These are phyloP conservation scores for Hippoglossus hippoglossus DNA, from an alignment of 2,797 vertebrate genomes.

Conservation along the genomic window DNA sequence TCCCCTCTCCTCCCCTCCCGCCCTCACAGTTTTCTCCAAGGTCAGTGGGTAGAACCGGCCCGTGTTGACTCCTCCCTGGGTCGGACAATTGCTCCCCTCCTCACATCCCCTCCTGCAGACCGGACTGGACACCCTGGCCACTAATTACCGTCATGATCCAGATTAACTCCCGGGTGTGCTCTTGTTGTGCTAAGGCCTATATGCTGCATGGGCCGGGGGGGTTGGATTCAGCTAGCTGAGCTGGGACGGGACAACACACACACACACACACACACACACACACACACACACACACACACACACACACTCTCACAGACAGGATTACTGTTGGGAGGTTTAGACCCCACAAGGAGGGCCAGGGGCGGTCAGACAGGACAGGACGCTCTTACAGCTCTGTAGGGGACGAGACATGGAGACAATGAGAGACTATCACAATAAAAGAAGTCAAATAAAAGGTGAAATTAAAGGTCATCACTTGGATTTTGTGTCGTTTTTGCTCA, in stretches of 20 bases:
- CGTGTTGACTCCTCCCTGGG: conserved; percentile 60
- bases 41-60: conserved; percentile 72
- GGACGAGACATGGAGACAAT: conserved; percentile 5
- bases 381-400: conserved; percentile 21
- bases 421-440: background rate
- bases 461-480: background rate
- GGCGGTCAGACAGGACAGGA: conserved; percentile 15
- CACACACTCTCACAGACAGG: conserved; percentile 49
- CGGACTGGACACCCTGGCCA: conserved; percentile 54
- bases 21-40: conserved; percentile 66
- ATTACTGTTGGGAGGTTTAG: conserved; percentile 55
- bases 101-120: conserved; percentile 10
- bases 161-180: conserved; percentile 79
- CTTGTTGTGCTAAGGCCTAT: conserved; percentile 35
- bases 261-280: conserved; percentile 21
- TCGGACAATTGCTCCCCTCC: conserved; percentile 38
- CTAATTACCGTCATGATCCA: conserved; percentile 80
- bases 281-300: conserved; percentile 47
- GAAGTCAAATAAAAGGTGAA: background rate
- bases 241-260: conserved; percentile 47
- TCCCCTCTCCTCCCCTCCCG: conserved; percentile 29
- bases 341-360: conserved; percentile 44
- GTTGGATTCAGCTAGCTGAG: conserved; percentile 31
- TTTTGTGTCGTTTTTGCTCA: background rate
- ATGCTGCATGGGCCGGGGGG: background rate